Evolutionary conservation across 2,797 vertebrate species (phyloP).

Genomic region (Neomorphus geoffroyi): DNA sequence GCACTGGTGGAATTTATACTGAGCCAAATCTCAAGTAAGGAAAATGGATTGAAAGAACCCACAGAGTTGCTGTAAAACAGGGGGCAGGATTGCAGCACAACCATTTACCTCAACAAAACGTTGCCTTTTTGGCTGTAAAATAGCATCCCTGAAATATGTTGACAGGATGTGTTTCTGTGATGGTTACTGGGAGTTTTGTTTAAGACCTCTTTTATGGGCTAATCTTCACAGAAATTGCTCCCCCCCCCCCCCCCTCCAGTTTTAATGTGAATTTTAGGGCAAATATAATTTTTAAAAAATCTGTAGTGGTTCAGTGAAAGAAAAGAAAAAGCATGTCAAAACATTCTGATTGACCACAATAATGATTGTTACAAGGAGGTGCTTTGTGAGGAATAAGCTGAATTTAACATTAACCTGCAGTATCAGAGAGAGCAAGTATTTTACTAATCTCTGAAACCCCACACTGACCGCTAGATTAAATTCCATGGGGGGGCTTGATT

Average conservation of each 20-base stretch:
- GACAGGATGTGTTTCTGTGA: neutral
- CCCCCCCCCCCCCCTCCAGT: too few species aligned
- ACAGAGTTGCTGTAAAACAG: neutral
- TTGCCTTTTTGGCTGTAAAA: conserved; percentile 24
- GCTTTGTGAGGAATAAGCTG: neutral
- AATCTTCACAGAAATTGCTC: neutral
- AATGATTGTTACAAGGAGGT: neutral
- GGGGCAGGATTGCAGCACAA: neutral
- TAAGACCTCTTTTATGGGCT: neutral
- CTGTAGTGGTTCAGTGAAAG: neutral
- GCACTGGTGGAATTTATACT: neutral
- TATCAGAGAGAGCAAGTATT: neutral
- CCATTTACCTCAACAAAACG: neutral
- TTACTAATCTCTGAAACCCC: neutral
- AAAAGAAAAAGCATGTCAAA: neutral
- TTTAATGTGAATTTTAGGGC: neutral
- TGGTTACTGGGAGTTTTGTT: neutral
- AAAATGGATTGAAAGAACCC: neutral
- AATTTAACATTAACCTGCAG: neutral
- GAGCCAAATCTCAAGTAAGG: neutral
- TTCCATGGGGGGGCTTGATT: neutral
- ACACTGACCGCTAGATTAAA: neutral
- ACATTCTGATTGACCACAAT: neutral
- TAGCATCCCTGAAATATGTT: neutral
- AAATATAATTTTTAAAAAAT: neutral